Conservation (phyloP, 2,113 vertebrate species). For the Hemiscyllium ocellatum region DNA sequence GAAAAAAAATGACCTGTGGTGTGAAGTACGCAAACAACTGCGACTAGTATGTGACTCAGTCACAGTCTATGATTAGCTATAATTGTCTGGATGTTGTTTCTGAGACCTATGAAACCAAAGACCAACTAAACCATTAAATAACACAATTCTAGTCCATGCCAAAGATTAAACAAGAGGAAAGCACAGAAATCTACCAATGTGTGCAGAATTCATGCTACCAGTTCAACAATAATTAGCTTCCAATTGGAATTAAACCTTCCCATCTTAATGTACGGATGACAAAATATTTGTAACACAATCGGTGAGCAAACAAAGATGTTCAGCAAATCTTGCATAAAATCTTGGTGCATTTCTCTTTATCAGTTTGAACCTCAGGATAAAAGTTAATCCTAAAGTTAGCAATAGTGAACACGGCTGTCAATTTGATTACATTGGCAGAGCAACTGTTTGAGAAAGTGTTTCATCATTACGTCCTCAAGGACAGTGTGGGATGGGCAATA, state of each 20-base stretch:
- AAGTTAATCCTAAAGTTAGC: not conserved
- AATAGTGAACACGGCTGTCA: too few species aligned
- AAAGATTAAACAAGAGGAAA: not conserved
- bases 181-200: not conserved
- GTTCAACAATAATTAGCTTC: not conserved
- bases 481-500: not conserved
- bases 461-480: not conserved
- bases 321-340: not conserved
- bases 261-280: not conserved
- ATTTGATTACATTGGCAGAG: not conserved
- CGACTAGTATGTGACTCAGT: not conserved
- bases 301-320: not conserved
- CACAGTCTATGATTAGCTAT: not conserved
- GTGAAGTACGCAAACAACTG: not conserved
- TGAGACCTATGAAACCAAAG: not conserved
- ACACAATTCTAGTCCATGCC: not conserved
- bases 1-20: not conserved
- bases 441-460: not conserved
- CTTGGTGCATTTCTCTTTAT: not conserved
- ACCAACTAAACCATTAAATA: not conserved
- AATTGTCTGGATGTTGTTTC: not conserved
- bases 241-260: not conserved
- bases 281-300: not conserved
- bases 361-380: not conserved
- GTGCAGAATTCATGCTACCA: not conserved